phyloP scores from a whole-genome alignment of 2,797 vertebrate species.

The Rhabdophis nuchalis region DNA sequence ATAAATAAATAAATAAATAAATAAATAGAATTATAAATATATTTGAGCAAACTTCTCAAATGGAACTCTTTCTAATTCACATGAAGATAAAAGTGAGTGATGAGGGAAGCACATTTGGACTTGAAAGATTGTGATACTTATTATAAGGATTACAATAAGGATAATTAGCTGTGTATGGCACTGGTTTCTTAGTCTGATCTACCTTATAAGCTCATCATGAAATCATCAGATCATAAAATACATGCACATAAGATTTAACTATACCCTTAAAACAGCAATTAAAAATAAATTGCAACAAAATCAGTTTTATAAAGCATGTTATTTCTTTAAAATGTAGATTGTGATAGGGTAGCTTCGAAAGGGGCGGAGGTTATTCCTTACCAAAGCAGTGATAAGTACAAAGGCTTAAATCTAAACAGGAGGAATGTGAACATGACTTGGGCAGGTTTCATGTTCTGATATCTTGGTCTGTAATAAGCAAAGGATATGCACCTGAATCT shows the following conservation, averaged over 20 bases:
- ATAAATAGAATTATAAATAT: neutral
- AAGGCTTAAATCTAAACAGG: neutral
- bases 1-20: neutral
- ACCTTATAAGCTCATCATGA: neutral
- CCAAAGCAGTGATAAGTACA: neutral
- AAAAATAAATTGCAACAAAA: neutral
- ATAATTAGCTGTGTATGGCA: neutral
- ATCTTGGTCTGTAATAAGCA: neutral
- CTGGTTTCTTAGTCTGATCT: neutral
- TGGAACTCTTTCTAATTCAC: neutral
- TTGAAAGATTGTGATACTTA: neutral
- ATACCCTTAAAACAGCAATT: neutral
- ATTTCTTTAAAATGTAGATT: neutral
- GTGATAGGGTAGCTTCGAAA: neutral
- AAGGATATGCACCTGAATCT: neutral
- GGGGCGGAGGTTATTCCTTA: neutral
- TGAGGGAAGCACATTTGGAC: neutral
- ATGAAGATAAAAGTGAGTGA: neutral
- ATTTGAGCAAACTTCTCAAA: neutral
- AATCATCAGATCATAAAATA: neutral
- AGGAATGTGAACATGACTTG: neutral
- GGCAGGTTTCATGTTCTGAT: neutral
- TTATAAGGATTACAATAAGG: neutral
- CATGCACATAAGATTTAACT: neutral
- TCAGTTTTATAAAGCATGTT: neutral